Percentiles rank a stretch among this genome's conserved stretches.
Evolutionary conservation across 2,797 vertebrate species (phyloP).

Genomic region (Catostomus latipinnis): DNA sequence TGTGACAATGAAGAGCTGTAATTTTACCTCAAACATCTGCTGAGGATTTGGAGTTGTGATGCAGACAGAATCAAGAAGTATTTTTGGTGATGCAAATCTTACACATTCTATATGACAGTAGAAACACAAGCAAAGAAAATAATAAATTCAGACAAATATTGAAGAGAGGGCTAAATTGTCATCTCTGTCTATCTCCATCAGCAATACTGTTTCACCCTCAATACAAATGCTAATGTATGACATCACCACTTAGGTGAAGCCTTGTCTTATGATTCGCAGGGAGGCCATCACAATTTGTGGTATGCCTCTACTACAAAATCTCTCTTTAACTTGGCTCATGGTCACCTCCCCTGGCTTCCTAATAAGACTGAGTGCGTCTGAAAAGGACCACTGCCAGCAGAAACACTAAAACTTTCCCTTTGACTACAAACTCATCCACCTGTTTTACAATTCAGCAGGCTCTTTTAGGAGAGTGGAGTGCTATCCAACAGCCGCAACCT

Average conservation of each 20-base stretch:
- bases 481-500: conserved; percentile 17
- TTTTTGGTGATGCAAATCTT: conserved; percentile 13
- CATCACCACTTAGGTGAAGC: no score
- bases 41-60: not conserved
- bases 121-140: no score
- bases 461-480: conserved; percentile 10
- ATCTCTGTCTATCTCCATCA: no score
- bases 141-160: no score
- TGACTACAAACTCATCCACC: conserved; percentile 6
- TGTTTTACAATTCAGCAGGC: conserved; percentile 26
- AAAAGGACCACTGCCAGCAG: conserved; percentile 2
- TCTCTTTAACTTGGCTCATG: not conserved
- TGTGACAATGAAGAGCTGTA: not conserved
- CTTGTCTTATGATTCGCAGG: no score
- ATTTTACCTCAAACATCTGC: conserved; percentile 1
- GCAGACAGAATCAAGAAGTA: not conserved
- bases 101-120: no score
- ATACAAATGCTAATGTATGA: no score
- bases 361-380: conserved; percentile 10
- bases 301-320: not conserved
- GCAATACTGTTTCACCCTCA: no score
- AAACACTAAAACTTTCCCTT: conserved; percentile 24
- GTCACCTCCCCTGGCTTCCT: conserved; percentile 3
- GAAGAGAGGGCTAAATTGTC: no score
- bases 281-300: no score